Conservation (phyloP, 2,888 invertebrate species). For the Pemphredon lugubris region DNA sequence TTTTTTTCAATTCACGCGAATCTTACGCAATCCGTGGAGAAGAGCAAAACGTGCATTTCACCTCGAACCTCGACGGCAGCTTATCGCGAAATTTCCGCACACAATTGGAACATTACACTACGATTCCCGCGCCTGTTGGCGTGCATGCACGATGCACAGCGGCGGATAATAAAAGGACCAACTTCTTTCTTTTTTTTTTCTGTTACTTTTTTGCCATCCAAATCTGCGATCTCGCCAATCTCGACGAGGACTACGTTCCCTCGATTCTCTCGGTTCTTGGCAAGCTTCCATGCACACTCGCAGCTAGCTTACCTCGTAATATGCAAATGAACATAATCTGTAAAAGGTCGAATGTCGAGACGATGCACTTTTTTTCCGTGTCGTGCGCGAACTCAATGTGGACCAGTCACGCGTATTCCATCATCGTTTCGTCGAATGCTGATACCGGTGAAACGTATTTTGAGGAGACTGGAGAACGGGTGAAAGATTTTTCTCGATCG, state of each 20-base stretch:
- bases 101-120: no score
- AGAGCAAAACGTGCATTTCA: no score
- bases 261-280: slow-evolving; percentile 64
- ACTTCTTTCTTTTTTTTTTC: slow-evolving; percentile 18
- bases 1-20: no score
- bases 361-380: slow-evolving; percentile 13
- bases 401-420: slow-evolving; percentile 12
- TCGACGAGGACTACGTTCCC: slow-evolving; percentile 43
- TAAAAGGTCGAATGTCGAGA: slow-evolving; percentile 43
- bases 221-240: slow-evolving; percentile 48
- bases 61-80: no score
- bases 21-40: no score
- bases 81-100: no score
- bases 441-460: neutral
- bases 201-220: slow-evolving; percentile 25
- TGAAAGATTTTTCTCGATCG: neutral
- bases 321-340: slow-evolving; percentile 70
- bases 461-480: neutral
- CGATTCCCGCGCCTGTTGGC: no score
- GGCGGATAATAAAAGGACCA: slow-evolving; percentile 34
- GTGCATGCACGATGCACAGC: slow-evolving; percentile 17
- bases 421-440: neutral
- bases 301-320: slow-evolving; percentile 66
- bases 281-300: slow-evolving; percentile 68
- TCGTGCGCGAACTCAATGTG: neutral